Evolutionary conservation across 2,888 invertebrate species (phyloP), one percentile per base, ranked within the genome.

Genomic region (Zonitis immaculata): DNA sequence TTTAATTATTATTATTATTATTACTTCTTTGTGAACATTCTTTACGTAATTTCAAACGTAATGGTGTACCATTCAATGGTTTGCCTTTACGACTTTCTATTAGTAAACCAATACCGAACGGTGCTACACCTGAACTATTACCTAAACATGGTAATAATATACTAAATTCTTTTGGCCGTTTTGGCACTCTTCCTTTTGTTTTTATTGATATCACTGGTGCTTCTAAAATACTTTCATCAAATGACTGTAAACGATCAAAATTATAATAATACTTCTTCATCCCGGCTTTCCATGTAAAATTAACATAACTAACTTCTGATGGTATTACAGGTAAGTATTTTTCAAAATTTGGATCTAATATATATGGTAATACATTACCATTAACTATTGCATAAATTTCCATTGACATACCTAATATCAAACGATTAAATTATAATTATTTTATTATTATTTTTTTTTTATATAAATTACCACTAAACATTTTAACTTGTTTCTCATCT

Each of bases 1-100:
- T 12, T 8, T 27, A 47, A 25, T 35, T 42, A 44, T 82, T 82
- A 86, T 86, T n/a, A n/a, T n/a, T n/a, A 47, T 52, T 42, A 49
- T 86, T 86, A 90, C 91, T 90, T 86, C 90, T 88, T 82, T 89
- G 89, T 76, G 90, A 87, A 82, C 94, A 95, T 83, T 94, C 93
- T 85, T 94, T 94, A 78, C 90, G 86, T 74, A 94, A 82, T 77
- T 87, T 87, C 72, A 94, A 81, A 69, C 91, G 83, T 68, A 95
- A 79, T 56, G 94, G 94, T 70, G 92, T 94, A 70, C 93, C 93
- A 72, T 88, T 87, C 66, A 94, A 78, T 59, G 90, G 86, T 73
- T 84, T 82, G 58, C 89, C 88, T 75, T 87, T 86, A 64, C 88
- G 83, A 70, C 85, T 88, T 77, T 89, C 87, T 69, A 95, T 89